Evolutionary conservation across 2,113 vertebrate species (phyloP).

Genomic region (Hipposideros armiger): DNA sequence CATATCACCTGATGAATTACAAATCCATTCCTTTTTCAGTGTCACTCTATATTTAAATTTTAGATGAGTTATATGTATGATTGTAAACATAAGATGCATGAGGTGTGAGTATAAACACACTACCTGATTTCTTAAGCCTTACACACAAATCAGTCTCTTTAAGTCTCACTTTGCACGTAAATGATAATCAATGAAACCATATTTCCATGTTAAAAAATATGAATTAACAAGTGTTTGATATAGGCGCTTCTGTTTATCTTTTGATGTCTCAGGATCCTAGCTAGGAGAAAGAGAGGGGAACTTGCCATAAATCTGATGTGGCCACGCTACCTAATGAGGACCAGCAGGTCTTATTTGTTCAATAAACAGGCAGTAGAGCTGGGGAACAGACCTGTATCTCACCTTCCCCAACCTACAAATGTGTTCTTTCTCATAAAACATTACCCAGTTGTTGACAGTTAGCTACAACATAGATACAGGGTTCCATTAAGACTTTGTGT

Average conservation of each 20-base stretch:
- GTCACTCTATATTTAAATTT: slow-evolving; percentile 59
- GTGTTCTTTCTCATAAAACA: not conserved
- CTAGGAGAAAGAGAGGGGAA: not conserved
- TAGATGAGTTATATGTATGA: slow-evolving; percentile 1
- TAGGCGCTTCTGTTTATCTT: slow-evolving; percentile 14
- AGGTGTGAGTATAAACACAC: not conserved
- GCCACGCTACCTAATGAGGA: not conserved
- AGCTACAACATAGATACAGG: not conserved
- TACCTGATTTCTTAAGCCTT: not conserved
- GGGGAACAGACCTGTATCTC: not conserved
- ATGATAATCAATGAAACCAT: not conserved
- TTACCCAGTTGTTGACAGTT: not conserved
- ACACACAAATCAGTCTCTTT: not conserved
- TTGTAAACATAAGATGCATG: not conserved
- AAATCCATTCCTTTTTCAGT: not conserved
- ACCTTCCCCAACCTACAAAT: not conserved
- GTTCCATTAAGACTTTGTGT: not conserved
- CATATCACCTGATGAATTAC: slow-evolving; percentile 7
- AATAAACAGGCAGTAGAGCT: not conserved
- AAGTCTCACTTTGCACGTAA: not conserved
- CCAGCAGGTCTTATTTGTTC: not conserved
- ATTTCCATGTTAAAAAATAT: not conserved
- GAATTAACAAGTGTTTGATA: not conserved
- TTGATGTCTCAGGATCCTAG: not conserved
- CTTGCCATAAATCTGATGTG: not conserved